Evolutionary conservation across 2,797 vertebrate genomes (phyloP), one percentile per base, ranked within the genome.

Genomic region (Lophius americanus): DNA sequence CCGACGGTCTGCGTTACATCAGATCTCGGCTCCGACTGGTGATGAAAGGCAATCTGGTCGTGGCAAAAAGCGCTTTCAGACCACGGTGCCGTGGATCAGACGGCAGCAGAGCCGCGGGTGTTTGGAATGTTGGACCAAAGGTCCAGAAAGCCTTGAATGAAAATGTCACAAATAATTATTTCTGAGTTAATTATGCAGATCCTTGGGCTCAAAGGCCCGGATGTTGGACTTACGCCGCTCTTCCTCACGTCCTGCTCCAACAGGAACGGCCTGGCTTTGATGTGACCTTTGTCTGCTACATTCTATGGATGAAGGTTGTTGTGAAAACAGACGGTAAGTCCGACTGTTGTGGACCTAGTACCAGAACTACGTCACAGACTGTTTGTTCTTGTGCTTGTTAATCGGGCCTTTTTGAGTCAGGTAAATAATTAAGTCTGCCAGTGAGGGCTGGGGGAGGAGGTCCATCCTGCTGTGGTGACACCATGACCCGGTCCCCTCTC

Each of bases 91-190:
- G 33, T 6, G 32, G 37, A 47, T 23, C 23, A 52, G 42, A 60
- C 7, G 35, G 51, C 63, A 60, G 36, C 1, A 62, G 6, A 64
- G 68, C 38, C 46, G 3, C 0, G 0, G 48, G 42, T 59, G 23
- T 58, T 61, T 33, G 9, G 37, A 61, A 67, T 7, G 46, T 36
- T 68, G 33, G 60, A 51, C 8, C 58, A 1, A 11, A 49, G 9
- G 56, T 12, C 42, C 6, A 12, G 46, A 64, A 41, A 14, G 68
- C 23, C 62, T 73, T 39, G 50, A 75, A 76, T 72, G 6, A 57
- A 76, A 62, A 75, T 70, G 36, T 69, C 32, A 39, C 12, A 43
- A 50, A 56, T 35, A 2, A 46, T 73, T 58, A 60, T 56, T 53
- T 68, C 7, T 33, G 56, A 14, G 11, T 41, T 4, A 64, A 47